A percentile compares a stretch with the other conserved stretches of the same genome.
Conservation (phyloP, 2,888 invertebrate species). For the Tetheella fluctuosa region DNA sequence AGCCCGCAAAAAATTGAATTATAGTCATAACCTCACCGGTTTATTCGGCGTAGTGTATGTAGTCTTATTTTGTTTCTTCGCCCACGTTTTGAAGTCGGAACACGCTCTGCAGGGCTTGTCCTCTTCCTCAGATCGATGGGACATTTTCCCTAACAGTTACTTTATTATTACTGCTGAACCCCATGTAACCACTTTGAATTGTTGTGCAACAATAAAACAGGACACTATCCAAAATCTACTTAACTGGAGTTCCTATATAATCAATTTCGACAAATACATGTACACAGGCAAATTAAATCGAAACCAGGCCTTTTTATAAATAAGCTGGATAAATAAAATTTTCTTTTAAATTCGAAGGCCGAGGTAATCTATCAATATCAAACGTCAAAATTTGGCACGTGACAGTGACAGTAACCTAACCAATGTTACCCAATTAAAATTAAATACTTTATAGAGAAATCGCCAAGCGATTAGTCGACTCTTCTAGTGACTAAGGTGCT, state of each 20-base stretch:
- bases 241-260: slow-evolving; percentile 8
- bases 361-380: background rate
- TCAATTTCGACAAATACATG: background rate
- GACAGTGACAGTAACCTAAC: slow-evolving; percentile 21
- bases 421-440: background rate
- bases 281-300: background rate
- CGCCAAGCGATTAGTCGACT: no score
- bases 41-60: slow-evolving; percentile 49
- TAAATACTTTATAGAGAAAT: background rate
- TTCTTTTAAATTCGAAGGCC: background rate
- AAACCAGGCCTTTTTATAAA: background rate
- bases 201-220: slow-evolving; percentile 50
- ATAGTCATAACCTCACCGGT: slow-evolving; percentile 59
- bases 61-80: slow-evolving; percentile 83
- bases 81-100: slow-evolving; percentile 89
- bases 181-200: slow-evolving; percentile 41
- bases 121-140: slow-evolving; percentile 66
- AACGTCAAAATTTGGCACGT: slow-evolving; percentile 23
- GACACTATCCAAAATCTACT: slow-evolving; percentile 12
- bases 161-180: slow-evolving; percentile 24
- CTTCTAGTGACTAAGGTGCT: no score
- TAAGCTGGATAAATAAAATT: background rate
- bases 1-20: slow-evolving; percentile 15
- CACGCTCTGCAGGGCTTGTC: slow-evolving; percentile 87
- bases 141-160: slow-evolving; percentile 48